Percentiles rank a stretch among this genome's conserved stretches.
Evolutionary conservation across 2,888 invertebrate species (phyloP).

Genomic region (Orthonevra nobilis): DNA sequence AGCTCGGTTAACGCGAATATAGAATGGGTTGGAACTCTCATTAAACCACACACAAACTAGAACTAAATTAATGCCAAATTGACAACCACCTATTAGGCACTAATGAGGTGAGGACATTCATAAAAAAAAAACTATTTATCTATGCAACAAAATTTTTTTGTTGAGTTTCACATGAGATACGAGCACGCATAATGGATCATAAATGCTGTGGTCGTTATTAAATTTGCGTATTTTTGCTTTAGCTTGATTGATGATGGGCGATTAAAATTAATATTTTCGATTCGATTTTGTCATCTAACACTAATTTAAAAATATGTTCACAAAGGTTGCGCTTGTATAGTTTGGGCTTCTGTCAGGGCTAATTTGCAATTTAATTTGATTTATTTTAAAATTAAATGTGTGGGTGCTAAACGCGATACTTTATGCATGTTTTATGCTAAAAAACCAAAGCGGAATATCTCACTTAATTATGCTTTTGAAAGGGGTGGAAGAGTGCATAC

Average conservation of each 20-base stretch:
- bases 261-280: constrained; percentile 2
- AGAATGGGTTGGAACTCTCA: constrained; percentile 38
- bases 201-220: constrained; percentile 21
- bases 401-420: too few species aligned
- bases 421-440: too few species aligned
- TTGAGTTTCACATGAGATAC: constrained; percentile 11
- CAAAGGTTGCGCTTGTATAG: neutral
- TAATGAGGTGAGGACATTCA: constrained; percentile 66
- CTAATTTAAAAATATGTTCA: too few species aligned
- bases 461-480: too few species aligned
- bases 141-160: constrained; percentile 43
- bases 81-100: constrained; percentile 65
- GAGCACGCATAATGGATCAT: constrained; percentile 13
- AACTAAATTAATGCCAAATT: constrained; percentile 65
- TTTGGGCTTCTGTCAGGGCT: neutral
- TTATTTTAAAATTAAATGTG: neutral
- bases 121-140: constrained; percentile 20
- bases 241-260: neutral
- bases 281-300: neutral
- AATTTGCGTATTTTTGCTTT: constrained; percentile 2
- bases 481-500: too few species aligned
- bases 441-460: too few species aligned
- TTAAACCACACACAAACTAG: constrained; percentile 50
- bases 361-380: neutral
- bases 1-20: constrained; percentile 5